A percentile compares a stretch with the other conserved stretches of the same genome.
Conservation (phyloP, 2,888 invertebrate genomes). For the Orchesella flavescens region DNA sequence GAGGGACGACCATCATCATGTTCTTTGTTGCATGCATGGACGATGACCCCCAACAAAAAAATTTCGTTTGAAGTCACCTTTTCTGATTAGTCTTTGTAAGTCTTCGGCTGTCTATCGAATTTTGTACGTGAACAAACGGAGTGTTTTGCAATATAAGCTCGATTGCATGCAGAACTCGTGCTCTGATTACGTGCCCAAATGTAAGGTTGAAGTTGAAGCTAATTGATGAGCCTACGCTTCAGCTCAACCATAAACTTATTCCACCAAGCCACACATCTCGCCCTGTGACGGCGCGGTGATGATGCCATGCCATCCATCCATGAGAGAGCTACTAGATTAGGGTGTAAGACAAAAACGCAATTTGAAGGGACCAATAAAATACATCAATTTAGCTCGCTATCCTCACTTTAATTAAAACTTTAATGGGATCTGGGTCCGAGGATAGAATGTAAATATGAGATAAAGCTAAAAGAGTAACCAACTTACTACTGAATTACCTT, state of each 20-base stretch:
- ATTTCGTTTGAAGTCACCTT: too few relatives aligned
- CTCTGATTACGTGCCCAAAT: not conserved
- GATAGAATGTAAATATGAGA: slow-evolving; percentile 15
- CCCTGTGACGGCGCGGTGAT: not conserved
- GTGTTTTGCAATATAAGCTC: too few relatives aligned
- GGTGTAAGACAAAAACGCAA: not conserved
- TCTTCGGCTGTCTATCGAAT: too few relatives aligned
- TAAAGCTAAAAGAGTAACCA: slow-evolving; percentile 9
- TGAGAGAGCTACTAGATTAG: not conserved
- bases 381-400: slow-evolving; percentile 18
- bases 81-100: too few relatives aligned
- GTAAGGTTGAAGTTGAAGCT: not conserved
- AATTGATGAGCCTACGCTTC: not conserved
- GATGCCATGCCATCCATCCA: too few relatives aligned
- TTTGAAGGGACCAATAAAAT: slow-evolving; percentile 13
- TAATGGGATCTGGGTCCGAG: slow-evolving; percentile 16
- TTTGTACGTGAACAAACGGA: too few relatives aligned
- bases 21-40: too few relatives aligned
- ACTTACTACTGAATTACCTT: not conserved
- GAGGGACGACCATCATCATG: too few relatives aligned
- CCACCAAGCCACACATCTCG: not conserved
- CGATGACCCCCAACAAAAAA: too few relatives aligned
- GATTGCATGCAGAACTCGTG: not conserved
- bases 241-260: not conserved
- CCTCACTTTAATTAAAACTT: slow-evolving; percentile 29